Base-by-base conservation (phyloP, 2,888 invertebrate genomes). In the Melikaiella ostensackeni region DNA sequence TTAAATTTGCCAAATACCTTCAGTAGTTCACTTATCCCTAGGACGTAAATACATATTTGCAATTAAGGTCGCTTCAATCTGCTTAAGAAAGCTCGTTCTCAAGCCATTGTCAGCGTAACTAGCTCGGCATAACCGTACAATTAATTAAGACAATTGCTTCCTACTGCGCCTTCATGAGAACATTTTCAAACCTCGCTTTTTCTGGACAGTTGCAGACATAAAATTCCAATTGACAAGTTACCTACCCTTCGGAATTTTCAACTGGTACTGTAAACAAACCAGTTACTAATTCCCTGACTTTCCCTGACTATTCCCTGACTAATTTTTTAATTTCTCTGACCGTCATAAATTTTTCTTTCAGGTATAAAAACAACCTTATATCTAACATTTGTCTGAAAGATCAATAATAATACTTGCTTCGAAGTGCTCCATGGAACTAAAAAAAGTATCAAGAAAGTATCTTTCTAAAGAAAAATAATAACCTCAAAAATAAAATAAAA, bases 11-110 rank as follows among this genome's bases (percentile, higher is more conserved):
- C 50, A 50, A n/a, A n/a, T 62, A 62, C n/a, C 16, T 19, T 16
- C 6, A 30, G 16, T 30, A 27, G 16, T 46, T 30, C 27, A 70
- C 19, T 27, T 50, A n/a, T 70, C 50, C 50, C 46, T 30, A n/a
- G 9, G 11, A 30, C n/a, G 46, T 70, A 33, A 50, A 70, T 70
- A 70, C 46, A 50, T 46, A 70, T 70, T 50, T 50, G 33, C n/a
- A 70, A 70, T 70, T 70, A 70, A 33, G 50, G 70, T 70, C 70
- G 70, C 30, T 70, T 70, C 70, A 70, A 70, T 70, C 70, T 70
- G 70, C 70, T 66, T 66, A 27, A 42, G 8, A 30, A 46, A 66
- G 46, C 66, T 70, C 50, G 30, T 70, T 70, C 70, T 21, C 70
- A 70, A 70, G 70, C 70, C 33, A 70, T 70, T 70, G 46, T 50